A percentile compares a stretch with the other conserved stretches of the same genome.
Conservation (phyloP, 2,888 invertebrate species). For the Spodoptera picta region DNA sequence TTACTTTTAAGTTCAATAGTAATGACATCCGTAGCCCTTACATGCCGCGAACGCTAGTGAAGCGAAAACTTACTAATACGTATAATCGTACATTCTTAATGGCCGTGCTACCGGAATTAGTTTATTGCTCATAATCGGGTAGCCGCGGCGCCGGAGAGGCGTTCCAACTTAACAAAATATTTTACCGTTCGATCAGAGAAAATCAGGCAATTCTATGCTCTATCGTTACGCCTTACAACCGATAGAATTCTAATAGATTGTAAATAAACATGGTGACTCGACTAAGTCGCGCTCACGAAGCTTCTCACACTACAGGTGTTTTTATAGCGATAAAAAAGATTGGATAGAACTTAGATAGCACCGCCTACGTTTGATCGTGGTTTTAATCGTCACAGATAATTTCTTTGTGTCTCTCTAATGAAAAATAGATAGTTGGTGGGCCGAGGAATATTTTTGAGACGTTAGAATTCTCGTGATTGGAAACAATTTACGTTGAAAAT, state of each 20-base stretch:
- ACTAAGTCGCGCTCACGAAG: constrained; percentile 65
- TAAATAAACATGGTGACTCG: constrained; percentile 46
- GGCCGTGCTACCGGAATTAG: constrained; percentile 85
- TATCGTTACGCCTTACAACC: constrained; percentile 47
- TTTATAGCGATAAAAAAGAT: constrained; percentile 70
- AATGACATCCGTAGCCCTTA: constrained; percentile 56
- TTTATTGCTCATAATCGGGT: constrained; percentile 85
- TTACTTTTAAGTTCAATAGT: constrained; percentile 50
- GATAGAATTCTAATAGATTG: constrained; percentile 30
- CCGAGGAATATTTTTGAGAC: constrained; percentile 32
- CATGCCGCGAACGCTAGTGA: constrained; percentile 46
- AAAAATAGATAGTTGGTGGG: constrained; percentile 40
- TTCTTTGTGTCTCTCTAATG: constrained; percentile 50
- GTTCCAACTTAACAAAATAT: constrained; percentile 70
- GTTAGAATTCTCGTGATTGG: constrained; percentile 33
- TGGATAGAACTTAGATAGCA: constrained; percentile 67
- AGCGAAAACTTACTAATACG: constrained; percentile 65
- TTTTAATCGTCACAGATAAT: constrained; percentile 69
- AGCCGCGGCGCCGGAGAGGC: constrained; percentile 82
- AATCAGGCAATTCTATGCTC: constrained; percentile 48
- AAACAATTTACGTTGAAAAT: constrained; percentile 35
- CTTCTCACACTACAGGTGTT: constrained; percentile 84
- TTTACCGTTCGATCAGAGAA: constrained; percentile 40
- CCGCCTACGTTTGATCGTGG: constrained; percentile 75
- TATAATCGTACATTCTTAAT: constrained; percentile 79